Evolutionary conservation across 1,140 invertebrate genomes (phyloP), one percentile per base, ranked within the genome.

Genomic region (Euura saliciscinereae): DNA sequence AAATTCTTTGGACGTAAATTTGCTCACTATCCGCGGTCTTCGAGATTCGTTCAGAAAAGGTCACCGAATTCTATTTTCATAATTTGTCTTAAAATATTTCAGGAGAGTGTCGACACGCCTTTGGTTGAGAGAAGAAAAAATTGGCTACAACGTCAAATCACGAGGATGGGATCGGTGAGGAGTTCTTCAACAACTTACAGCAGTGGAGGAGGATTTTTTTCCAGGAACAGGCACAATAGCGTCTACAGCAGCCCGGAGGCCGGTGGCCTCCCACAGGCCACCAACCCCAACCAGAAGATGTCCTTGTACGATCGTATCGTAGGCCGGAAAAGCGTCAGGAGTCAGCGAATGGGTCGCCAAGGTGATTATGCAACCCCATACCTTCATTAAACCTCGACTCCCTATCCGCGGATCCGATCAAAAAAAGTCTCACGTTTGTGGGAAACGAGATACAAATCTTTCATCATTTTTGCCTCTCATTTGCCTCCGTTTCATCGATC

Each of bases 101-200:
- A 96, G 94, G 95, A 96, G 84, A 96, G 94, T 80, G 95, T 96
- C 0, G 94, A 96, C 77, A 96, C 95, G 0, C 95, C 95, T 2
- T 88, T 96, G 76, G 94, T 94, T 6, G 93, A 95, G 79, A 82
- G 94, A 67, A 85, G 94, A n/a, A 95, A 95, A 82, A 96, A 94
- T 83, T 96, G 95, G 95, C 92, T 96, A 72, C 93, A 93, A 71
- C 88, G 94, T 43, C 94, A 95, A 81, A 93, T 96, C 51, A 95
- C 93, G 4, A 86, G 94, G 76, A 94, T 95, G 90, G 94, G 94
- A 2, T 95, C 94, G 0, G 91, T 95, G 13, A 88, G 95, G 3
- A 95, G 94, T 43, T 93, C 94, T 0, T 94, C 93, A 0, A 95
- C 94, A 0, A 93, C 94, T 0, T 95, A 95, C 79, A 95, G 94